Evolutionary conservation across 2,113 vertebrate species (phyloP).

Genomic region (Melozone crissalis): DNA sequence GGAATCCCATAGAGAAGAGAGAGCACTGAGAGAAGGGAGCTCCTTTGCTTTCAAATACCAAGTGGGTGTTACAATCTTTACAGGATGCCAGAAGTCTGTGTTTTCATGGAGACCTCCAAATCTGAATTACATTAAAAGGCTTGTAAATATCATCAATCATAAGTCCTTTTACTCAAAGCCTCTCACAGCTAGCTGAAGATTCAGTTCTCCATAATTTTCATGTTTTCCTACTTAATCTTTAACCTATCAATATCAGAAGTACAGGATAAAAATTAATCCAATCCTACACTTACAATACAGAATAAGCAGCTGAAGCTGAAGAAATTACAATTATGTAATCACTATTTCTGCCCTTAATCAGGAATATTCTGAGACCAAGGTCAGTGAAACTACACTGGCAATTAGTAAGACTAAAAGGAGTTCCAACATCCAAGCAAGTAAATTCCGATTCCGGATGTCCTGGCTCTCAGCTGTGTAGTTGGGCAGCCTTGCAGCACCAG

Average conservation of each 20-base stretch:
- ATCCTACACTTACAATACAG: background rate
- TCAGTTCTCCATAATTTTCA: background rate
- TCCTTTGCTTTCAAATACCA: background rate
- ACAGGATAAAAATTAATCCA: background rate
- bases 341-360: background rate
- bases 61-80: background rate
- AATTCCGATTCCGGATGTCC: background rate
- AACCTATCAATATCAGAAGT: background rate
- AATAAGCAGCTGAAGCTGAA: background rate
- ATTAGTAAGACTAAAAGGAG: background rate
- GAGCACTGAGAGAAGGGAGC: background rate
- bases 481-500: background rate
- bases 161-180: background rate
- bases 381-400: background rate
- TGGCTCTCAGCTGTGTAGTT: background rate
- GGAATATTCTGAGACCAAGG: background rate
- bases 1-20: background rate
- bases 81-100: background rate
- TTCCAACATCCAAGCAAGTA: background rate
- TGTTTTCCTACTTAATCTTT: background rate
- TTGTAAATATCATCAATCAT: background rate
- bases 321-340: background rate
- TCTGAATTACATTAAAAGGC: background rate
- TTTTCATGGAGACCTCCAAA: background rate
- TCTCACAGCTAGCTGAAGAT: background rate